Base-by-base conservation (phyloP, 2,797 vertebrate species). In the Sebastes trivittatus region DNA sequence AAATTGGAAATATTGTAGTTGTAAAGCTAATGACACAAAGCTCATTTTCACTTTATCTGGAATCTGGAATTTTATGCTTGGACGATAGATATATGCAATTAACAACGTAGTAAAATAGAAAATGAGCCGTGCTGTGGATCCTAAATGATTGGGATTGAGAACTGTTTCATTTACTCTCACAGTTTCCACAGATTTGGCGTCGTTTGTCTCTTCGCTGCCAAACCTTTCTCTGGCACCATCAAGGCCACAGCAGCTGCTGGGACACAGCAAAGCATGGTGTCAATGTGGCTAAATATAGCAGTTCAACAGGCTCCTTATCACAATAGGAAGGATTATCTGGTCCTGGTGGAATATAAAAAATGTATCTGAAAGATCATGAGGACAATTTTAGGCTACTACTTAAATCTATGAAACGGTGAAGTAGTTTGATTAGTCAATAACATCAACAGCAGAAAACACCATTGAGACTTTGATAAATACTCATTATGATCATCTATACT, bases 201-300 rank as follows among this genome's bases (percentile, higher is more conserved):
- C 36, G 11, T 70, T 74, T 65, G 36, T 82, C 27, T 72, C 34
- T 68, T 70, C 65, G 67, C 73, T 88, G 71, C 72, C 80, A 90
- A 79, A 86, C 25, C 6, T 72, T 59, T 77, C 72, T 81, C 62
- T 79, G 13, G 30, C 69, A 81, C 75, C 64, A 82, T 87, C 63
- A 86, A 87, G 79, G 82, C 82, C 46, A 73, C 76, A 83, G 82
- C 88, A 89, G 91, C 86, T 89, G 83, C 72, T 75, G 55, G 83
- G 72, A 85, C 82, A 87, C 34, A 70, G 60, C n/a, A 78, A 89
- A 86, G 81, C 82, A 90, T 34, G 77, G 77, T 10, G 68, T 74
- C 84, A 87, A 92, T 91, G 93, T 78, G 29, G 79, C 81, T 86
- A 91, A 92, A 94, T 91, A 90, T 94, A 95, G 92, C 85, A n/a